A percentile compares a stretch with the other conserved stretches of the same genome.
phyloP scores from a whole-genome alignment of 2,113 vertebrate species.

The Trogon melanurus region DNA sequence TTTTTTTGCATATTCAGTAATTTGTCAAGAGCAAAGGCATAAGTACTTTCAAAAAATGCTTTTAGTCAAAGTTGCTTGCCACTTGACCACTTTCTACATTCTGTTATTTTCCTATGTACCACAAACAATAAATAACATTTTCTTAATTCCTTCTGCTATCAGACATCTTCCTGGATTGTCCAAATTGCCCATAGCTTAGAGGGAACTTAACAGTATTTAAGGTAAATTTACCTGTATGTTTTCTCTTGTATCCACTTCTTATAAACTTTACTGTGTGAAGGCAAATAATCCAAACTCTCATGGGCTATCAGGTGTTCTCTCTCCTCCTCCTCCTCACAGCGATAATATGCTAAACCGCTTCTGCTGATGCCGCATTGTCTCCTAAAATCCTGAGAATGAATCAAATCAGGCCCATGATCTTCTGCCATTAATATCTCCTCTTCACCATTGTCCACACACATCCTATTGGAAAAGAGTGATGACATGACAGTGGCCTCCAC shows the following conservation, averaged over 20 bases:
- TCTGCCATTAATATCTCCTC: conserved; percentile 14
- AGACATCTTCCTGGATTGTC: neutral
- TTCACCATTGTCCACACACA: neutral
- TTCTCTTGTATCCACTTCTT: conserved; percentile 45
- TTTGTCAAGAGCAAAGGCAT: neutral
- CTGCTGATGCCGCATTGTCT: neutral
- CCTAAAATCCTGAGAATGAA: neutral
- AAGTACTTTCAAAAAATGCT: neutral
- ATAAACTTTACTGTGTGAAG: conserved; percentile 46
- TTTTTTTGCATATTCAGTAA: neutral
- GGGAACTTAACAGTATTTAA: neutral
- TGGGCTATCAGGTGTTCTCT: neutral
- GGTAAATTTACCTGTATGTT: conserved; percentile 13
- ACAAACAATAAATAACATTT: neutral
- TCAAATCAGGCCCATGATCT: neutral
- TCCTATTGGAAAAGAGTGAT: neutral
- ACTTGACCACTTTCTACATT: neutral
- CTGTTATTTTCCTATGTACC: neutral
- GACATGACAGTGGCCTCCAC: neutral
- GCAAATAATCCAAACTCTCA: conserved; percentile 57
- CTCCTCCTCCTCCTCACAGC: neutral
- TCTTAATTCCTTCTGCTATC: neutral
- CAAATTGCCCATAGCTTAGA: neutral
- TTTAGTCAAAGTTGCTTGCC: neutral
- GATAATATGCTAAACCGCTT: neutral